Evolutionary conservation across 2,797 vertebrate species (phyloP).

Genomic region (Saxicola maurus): DNA sequence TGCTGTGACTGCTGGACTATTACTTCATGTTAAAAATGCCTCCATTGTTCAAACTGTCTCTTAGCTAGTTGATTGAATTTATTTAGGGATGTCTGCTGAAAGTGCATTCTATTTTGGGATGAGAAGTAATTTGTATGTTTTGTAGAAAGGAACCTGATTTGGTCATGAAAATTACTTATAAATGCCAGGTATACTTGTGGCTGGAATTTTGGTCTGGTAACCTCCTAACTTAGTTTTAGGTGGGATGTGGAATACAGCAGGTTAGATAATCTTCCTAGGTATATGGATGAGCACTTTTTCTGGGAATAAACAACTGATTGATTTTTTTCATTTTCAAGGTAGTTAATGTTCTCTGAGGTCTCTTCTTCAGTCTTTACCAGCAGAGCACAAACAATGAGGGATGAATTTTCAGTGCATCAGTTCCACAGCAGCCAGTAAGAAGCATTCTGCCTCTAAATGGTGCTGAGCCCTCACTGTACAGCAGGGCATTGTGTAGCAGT

Average conservation of each 20-base stretch:
- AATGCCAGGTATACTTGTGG: neutral
- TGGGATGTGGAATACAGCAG: neutral
- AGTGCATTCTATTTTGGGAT: neutral
- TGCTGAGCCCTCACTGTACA: neutral
- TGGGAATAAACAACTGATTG: neutral
- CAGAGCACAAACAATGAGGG: neutral
- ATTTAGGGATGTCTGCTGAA: neutral
- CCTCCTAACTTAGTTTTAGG: neutral
- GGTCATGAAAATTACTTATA: neutral
- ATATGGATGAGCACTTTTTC: neutral
- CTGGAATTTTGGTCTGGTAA: neutral
- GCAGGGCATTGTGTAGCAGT: accelerated
- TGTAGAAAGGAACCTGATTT: neutral
- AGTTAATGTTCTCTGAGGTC: neutral
- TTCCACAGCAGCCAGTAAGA: accelerated
- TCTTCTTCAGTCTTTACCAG: neutral
- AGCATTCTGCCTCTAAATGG: neutral
- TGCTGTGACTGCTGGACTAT: neutral
- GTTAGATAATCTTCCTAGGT: neutral
- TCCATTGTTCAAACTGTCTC: neutral
- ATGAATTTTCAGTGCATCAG: neutral
- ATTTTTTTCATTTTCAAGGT: neutral
- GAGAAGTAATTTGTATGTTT: neutral
- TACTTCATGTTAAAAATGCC: neutral
- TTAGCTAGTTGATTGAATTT: neutral